Evolutionary conservation across 2,888 invertebrate genomes (phyloP).

Genomic region (Ormyrus rosae): DNA sequence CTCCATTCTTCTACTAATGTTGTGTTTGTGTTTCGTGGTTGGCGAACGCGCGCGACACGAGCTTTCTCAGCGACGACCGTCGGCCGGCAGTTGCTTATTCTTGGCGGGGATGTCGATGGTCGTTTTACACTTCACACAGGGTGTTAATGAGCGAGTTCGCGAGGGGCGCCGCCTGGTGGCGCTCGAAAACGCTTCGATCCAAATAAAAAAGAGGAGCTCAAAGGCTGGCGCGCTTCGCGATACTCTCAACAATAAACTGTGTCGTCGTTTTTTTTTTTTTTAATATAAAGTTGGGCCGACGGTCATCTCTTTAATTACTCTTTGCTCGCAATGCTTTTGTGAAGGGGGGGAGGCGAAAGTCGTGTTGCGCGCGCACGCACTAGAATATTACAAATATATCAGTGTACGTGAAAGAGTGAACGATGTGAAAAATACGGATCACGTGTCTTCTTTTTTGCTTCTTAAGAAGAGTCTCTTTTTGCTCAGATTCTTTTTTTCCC

Average conservation of each 20-base stretch:
- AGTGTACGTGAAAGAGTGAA: constrained; percentile 58
- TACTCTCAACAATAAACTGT: constrained; percentile 23
- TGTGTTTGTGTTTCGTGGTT: neutral
- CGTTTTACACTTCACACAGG: constrained; percentile 23
- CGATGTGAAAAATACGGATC: constrained; percentile 62
- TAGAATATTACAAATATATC: constrained; percentile 21
- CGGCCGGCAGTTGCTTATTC: constrained; percentile 63
- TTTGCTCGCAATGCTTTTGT: neutral
- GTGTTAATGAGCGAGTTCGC: neutral
- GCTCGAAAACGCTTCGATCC: constrained; percentile 8
- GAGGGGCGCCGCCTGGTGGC: constrained; percentile 7
- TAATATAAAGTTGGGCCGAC: constrained; percentile 56
- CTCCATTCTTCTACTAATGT: constrained; percentile 37
- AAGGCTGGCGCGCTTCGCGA: constrained; percentile 5
- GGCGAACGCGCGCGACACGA: constrained; percentile 53
- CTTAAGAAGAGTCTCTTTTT: too few relatives aligned
- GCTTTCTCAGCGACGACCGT: constrained; percentile 58
- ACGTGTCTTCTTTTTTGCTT: constrained; percentile 54
- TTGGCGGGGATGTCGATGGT: constrained; percentile 60
- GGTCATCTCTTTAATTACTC: constrained; percentile 54
- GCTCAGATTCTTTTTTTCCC: neutral
- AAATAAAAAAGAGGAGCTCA: constrained; percentile 34
- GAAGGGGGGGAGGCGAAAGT: neutral
- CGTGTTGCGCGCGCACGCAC: constrained; percentile 39
- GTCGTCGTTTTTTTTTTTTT: constrained; percentile 23